Base-by-base conservation (phyloP, 2,113 vertebrate species). In the Dunckerocampus dactyliophorus region DNA sequence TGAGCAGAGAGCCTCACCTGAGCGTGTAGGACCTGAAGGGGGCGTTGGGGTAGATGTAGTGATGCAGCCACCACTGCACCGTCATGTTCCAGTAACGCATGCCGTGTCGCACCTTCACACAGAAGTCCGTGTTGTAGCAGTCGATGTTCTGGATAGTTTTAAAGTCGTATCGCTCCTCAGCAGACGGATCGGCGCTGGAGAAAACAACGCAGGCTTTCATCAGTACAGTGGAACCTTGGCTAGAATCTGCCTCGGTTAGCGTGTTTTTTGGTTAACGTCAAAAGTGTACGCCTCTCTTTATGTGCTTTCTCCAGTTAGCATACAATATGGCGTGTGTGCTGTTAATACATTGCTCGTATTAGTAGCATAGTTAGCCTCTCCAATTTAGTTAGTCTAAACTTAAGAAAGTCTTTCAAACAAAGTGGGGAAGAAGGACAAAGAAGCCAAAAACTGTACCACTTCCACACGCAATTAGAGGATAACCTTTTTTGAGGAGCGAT, bases 81-180 rank as follows among this genome's bases (percentile, higher is more conserved):
- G 90, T 95, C 95, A 95, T 96, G 87, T 96, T 96, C 95, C 95
- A 96, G 85, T 93, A 93, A 6, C 91, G 92, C 95, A 96, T 94
- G 52, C 94, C 94, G 1, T 96, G 94, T 17, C 93, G 90, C 71
- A 96, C 93, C 45, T 93, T 92, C 62, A 93, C 88, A 28, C 94
- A 95, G 91, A 96, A 95, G 85, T 96, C 94, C 0, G 93, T 91
- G 85, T 91, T 87, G 63, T 93, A 92, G 64, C 92, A 94, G 84
- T 96, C 92, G 11, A 96, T 95, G 90, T 95, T 95, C 78, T 92
- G 92, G 80, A 95, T 84, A 57, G 93, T 93, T 87, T 82, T 93
- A 63, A 93, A 95, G 88, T 95, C 92, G n/a, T 95, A 96, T 34
- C 75, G 78, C 46, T 84, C 87, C 4, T 76, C 78, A 1, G 54